Percentiles rank a stretch among this genome's conserved stretches.
phyloP scores from a whole-genome alignment of 2,113 vertebrate species.

The Platichthys flesus region DNA sequence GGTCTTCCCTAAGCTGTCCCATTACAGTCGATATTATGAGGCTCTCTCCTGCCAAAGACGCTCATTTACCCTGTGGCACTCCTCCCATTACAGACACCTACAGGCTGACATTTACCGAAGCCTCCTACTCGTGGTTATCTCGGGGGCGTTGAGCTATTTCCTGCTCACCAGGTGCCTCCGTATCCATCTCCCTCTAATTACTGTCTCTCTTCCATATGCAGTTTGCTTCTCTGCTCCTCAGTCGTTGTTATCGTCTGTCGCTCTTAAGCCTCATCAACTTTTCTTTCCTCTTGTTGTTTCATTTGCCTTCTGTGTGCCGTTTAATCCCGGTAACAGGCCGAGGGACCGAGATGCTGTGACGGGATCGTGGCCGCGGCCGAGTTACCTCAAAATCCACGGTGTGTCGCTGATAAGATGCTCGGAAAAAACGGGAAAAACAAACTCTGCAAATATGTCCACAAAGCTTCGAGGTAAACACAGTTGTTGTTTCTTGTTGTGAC shows the following conservation, averaged over 20 bases:
- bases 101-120: constrained; percentile 61
- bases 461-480: constrained; percentile 23
- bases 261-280: not conserved
- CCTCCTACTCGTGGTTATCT: constrained; percentile 47
- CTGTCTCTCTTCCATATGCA: not conserved
- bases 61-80: constrained; percentile 43
- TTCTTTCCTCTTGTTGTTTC: not conserved
- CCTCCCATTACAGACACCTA: constrained; percentile 36
- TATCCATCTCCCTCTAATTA: constrained; percentile 45
- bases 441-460: constrained; percentile 26
- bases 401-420: not conserved
- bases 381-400: constrained; percentile 9
- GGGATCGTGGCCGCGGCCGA: not conserved
- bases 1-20: constrained; percentile 36
- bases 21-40: constrained; percentile 35
- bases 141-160: constrained; percentile 50
- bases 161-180: constrained; percentile 43
- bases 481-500: constrained; percentile 6
- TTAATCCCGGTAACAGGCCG: constrained; percentile 37
- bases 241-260: not conserved
- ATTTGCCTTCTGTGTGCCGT: not conserved
- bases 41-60: constrained; percentile 39
- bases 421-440: not conserved
- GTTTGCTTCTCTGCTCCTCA: not conserved
- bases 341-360: constrained; percentile 27